Conservation (phyloP, 2,797 vertebrate genomes). For the Sebastes vulpes region DNA sequence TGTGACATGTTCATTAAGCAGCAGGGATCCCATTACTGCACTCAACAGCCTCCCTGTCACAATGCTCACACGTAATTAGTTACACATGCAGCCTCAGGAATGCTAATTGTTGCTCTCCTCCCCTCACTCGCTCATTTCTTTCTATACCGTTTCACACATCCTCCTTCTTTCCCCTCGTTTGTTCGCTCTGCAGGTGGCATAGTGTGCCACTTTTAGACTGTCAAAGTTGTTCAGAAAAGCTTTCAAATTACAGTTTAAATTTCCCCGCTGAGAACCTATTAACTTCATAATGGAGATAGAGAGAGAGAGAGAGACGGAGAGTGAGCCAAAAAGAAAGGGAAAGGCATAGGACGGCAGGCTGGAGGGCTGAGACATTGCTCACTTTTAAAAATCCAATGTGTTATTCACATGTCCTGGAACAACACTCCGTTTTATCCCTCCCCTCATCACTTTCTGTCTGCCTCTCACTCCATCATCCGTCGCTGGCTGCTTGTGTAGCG, state of each 20-base stretch:
- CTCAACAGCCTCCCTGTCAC: constrained; percentile 81
- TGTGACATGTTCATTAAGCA: constrained; percentile 86
- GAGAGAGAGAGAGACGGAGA: background rate
- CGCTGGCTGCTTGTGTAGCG: background rate
- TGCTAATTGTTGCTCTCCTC: constrained; percentile 81
- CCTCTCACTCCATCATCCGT: background rate
- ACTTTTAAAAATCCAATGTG: constrained; percentile 25
- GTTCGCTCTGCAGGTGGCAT: constrained; percentile 66
- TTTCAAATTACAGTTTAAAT: constrained; percentile 76
- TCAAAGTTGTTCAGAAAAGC: constrained; percentile 70
- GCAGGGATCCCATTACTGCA: constrained; percentile 82
- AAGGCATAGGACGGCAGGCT: constrained; percentile 14
- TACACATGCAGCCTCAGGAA: constrained; percentile 79
- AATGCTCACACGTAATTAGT: constrained; percentile 83
- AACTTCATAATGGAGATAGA: constrained; percentile 53
- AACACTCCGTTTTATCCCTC: background rate
- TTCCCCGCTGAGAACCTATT: constrained; percentile 64
- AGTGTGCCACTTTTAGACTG: constrained; percentile 69
- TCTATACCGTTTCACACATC: constrained; percentile 54
- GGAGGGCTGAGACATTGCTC: constrained; percentile 19
- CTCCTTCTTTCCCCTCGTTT: constrained; percentile 42
- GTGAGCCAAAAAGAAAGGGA: constrained; percentile 23
- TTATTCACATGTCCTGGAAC: constrained; percentile 21
- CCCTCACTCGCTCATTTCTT: constrained; percentile 48
- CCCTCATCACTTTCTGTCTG: background rate